Evolutionary conservation across 2,797 vertebrate genomes (phyloP).

Genomic region (Euthynnus affinis): DNA sequence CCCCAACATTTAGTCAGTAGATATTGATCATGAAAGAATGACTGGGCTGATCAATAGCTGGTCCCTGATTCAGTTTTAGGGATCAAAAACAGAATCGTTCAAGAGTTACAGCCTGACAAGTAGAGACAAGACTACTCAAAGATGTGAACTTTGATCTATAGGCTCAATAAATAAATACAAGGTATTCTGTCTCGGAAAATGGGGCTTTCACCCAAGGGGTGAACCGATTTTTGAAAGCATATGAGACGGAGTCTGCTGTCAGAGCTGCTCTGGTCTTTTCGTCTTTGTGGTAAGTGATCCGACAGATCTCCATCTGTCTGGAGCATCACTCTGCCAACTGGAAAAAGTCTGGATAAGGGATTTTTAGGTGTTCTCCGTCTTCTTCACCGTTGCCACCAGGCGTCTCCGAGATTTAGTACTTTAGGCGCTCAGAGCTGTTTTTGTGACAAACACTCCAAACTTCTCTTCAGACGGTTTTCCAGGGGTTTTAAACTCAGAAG

Average conservation of each 20-base stretch:
- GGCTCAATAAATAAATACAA: not conserved
- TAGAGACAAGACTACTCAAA: not conserved
- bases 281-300: conserved; percentile 61
- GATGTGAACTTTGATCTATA: not conserved
- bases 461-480: conserved; percentile 41
- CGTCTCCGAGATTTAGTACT: conserved; percentile 37
- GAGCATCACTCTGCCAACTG: conserved; percentile 62
- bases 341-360: conserved; percentile 75
- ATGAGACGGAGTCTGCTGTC: conserved; percentile 37
- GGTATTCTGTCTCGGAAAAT: conserved; percentile 31
- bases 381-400: conserved; percentile 32
- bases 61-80: too few relatives aligned
- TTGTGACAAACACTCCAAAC: conserved; percentile 4
- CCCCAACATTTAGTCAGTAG: not conserved
- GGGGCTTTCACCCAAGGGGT: conserved; percentile 13
- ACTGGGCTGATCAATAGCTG: too few relatives aligned
- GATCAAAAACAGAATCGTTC: too few relatives aligned
- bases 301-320: conserved; percentile 61
- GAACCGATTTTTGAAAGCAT: conserved; percentile 23
- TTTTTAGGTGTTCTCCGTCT: conserved; percentile 38
- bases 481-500: conserved; percentile 45
- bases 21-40: not conserved
- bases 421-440: conserved; percentile 12
- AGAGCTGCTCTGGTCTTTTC: conserved; percentile 39
- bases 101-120: conserved; percentile 13